These are phyloP conservation scores for Adelphocoris suturalis DNA, from an alignment of 2,888 invertebrate genomes.

Conservation along the genomic window DNA sequence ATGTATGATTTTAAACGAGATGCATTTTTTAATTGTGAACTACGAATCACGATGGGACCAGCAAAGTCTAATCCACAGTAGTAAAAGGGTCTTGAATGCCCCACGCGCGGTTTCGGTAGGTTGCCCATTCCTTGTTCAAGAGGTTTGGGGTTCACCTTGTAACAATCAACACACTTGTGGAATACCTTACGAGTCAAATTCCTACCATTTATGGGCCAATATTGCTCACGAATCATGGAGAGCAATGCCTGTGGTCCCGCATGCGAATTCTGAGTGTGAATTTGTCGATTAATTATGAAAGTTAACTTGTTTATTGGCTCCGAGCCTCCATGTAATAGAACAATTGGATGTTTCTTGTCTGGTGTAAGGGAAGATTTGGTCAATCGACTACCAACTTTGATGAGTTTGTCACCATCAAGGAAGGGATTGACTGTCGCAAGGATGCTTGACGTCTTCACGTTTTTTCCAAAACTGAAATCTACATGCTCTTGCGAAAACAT, in stretches of 20 bases:
- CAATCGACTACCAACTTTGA: too few species aligned
- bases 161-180: too few species aligned
- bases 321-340: conserved; percentile 55
- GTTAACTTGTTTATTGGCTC: conserved; percentile 47
- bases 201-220: too few species aligned
- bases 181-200: too few species aligned
- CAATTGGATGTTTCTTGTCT: too few species aligned
- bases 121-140: too few species aligned
- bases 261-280: conserved; percentile 72
- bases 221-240: too few species aligned
- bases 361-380: too few species aligned
- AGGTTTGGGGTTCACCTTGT: too few species aligned
- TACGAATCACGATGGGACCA: conserved; percentile 39
- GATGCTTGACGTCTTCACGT: conserved; percentile 15
- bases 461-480: conserved; percentile 8
- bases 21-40: not conserved
- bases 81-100: too few species aligned
- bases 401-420: conserved; percentile 12
- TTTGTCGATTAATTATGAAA: conserved; percentile 42
- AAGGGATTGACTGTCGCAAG: conserved; percentile 41
- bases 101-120: too few species aligned
- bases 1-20: conserved; percentile 1
- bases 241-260: conserved; percentile 75
- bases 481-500: conserved; percentile 50
- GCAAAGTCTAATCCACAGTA: too few species aligned